Base-by-base conservation (phyloP, 1,140 invertebrate genomes). In the Microplitis demolitor region DNA sequence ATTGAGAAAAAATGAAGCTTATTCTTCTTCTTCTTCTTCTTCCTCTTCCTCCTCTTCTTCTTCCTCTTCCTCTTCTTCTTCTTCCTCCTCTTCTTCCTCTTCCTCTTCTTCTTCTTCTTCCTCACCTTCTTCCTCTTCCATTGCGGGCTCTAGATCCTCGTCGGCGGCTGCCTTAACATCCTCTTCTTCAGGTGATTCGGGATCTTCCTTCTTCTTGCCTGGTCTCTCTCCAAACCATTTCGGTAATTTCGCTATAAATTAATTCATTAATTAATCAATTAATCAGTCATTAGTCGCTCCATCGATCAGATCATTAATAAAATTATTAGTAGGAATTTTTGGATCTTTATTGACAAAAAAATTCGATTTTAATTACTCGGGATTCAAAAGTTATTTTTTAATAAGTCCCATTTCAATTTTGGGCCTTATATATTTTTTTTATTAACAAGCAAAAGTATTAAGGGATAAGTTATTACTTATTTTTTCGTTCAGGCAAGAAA, bases 191-290 rank as follows among this genome's bases (percentile, higher is more conserved):
- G 95, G 95, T 78, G 94, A 94, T 76, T 96, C 95, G 76, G 92
- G 91, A 73, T 95, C 95, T 74, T 93, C 94, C 83, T 91, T 88
- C 90, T 96, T 96, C 88, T 96, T 96, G 90, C 95, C 95, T 74
- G 95, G 95, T 87, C 95, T 90, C 88, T 96, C 95, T 81, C 95
- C 95, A 90, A 96, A 96, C 94, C 95, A 97, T 87, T 96, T 97
- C 78, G 95, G 95, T 86, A 96, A 89, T 90, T 93, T 92, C 89
- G 94, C 95, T 96, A 13, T 60, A 9, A 60, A 31, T 33, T 6
- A 31, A 60, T 31, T 60, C 4, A 31, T 24, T 60, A 13, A 60
- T 33, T 60, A 33, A 11, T 24, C 8, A 31, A 60, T 31, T 60
- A 53, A 14, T 2, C n/a, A 24, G 1, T 54, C n/a, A 54, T 54